These are phyloP conservation scores for Octodonta nipae DNA, from an alignment of 2,888 invertebrate species.

Conservation along the genomic window DNA sequence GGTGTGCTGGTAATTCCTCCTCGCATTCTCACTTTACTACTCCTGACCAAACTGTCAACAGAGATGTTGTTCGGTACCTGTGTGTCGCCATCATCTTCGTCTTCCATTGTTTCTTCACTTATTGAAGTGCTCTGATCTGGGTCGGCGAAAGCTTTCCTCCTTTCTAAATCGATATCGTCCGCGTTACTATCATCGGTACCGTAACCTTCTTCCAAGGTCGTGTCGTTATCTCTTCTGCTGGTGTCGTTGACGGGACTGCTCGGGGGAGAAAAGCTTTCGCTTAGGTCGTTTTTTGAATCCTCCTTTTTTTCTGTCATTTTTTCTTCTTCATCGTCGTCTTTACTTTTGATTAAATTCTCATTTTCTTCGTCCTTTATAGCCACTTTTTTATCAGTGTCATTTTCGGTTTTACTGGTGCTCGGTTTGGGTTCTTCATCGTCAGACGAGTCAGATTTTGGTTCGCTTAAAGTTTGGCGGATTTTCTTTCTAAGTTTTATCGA, in stretches of 20 bases:
- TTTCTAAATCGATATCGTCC: slow-evolving; percentile 11
- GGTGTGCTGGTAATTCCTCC: slow-evolving; percentile 7
- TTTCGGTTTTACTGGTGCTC: slow-evolving; percentile 3
- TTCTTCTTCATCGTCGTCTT: slow-evolving; percentile 10
- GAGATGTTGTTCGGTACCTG: slow-evolving; percentile 18
- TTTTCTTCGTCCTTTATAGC: slow-evolving; percentile 2
- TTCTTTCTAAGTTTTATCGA: no score
- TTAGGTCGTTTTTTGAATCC: not conserved
- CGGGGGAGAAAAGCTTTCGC: not conserved
- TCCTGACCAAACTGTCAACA: slow-evolving; percentile 8
- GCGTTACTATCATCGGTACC: slow-evolving; percentile 26
- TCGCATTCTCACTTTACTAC: slow-evolving; percentile 9
- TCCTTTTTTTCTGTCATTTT: not conserved
- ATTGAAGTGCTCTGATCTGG: no score
- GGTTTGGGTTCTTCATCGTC: no score
- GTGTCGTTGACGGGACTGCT: slow-evolving; percentile 2
- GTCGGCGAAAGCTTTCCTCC: slow-evolving; percentile 9
- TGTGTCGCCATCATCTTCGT: slow-evolving; percentile 20
- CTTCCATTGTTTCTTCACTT: slow-evolving; percentile 15
- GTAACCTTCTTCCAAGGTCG: slow-evolving; percentile 17
- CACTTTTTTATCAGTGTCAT: slow-evolving; percentile 1
- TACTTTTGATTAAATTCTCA: slow-evolving; percentile 3
- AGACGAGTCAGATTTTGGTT: no score
- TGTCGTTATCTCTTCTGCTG: not conserved
- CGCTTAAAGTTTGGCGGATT: no score